Percentiles rank a stretch among this genome's conserved stretches.
phyloP scores from a whole-genome alignment of 2,113 vertebrate genomes.

The Cairina moschata region DNA sequence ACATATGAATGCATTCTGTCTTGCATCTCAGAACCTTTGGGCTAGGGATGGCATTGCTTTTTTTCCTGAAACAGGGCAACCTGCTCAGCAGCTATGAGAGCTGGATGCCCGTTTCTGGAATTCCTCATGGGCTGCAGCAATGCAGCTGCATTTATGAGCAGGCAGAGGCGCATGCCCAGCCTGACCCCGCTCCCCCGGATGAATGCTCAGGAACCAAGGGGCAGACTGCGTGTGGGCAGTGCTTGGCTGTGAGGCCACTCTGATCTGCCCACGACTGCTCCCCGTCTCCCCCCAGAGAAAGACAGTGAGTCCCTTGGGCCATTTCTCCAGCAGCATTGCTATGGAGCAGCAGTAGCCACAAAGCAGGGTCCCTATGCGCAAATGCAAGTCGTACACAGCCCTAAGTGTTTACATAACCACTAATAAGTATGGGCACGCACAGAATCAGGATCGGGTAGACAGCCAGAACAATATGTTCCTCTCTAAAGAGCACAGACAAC shows the following conservation, averaged over 20 bases:
- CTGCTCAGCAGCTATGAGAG: background rate
- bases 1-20: background rate
- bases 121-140: background rate
- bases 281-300: background rate
- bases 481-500: background rate
- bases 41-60: background rate
- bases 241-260: background rate
- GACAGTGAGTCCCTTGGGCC: background rate
- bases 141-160: background rate
- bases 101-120: background rate
- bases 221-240: background rate
- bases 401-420: background rate
- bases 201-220: background rate
- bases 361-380: rapidly evolving
- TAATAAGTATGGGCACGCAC: background rate
- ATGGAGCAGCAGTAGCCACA: background rate
- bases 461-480: background rate
- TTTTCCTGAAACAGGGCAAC: background rate
- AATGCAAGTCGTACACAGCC: rapidly evolving
- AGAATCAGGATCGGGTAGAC: background rate
- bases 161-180: background rate
- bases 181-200: rapidly evolving
- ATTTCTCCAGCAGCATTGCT: rapidly evolving
- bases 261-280: rapidly evolving
- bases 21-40: background rate